phyloP scores from a whole-genome alignment of 2,888 invertebrate genomes.

The Noctua janthe region DNA sequence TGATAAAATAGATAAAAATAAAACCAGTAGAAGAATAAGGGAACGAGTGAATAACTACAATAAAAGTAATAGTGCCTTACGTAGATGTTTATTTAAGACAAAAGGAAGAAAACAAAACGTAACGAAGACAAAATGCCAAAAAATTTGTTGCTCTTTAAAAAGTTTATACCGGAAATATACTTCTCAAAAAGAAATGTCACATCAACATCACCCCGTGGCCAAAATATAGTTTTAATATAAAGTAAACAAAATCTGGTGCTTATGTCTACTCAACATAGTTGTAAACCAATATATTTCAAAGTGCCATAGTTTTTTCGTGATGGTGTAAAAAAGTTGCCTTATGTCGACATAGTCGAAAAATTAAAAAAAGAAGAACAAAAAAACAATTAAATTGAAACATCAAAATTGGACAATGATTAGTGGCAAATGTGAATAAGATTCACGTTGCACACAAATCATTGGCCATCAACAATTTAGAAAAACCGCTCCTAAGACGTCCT shows the following conservation, averaged over 20 bases:
- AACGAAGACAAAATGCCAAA: conserved; percentile 89
- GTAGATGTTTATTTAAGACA: conserved; percentile 81
- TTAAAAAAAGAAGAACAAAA: conserved; percentile 68
- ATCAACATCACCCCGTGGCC: conserved; percentile 78
- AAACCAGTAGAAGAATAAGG: conserved; percentile 79
- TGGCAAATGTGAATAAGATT: no score
- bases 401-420: conserved; percentile 67
- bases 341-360: conserved; percentile 85
- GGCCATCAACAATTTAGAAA: no score
- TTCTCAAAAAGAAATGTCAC: conserved; percentile 88
- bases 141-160: conserved; percentile 88
- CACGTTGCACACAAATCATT: no score
- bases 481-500: no score
- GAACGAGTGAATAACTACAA: conserved; percentile 84
- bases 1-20: conserved; percentile 68
- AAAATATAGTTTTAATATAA: conserved; percentile 88
- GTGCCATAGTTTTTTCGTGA: conserved; percentile 86
- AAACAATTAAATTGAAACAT: conserved; percentile 68
- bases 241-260: conserved; percentile 74
- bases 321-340: conserved; percentile 86
- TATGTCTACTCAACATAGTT: conserved; percentile 82
- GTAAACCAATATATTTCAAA: conserved; percentile 74
- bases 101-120: conserved; percentile 78
- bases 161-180: conserved; percentile 88
- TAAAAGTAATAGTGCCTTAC: conserved; percentile 87